These are phyloP conservation scores for Brachylomia viminalis DNA, from an alignment of 2,888 invertebrate species.

Conservation along the genomic window DNA sequence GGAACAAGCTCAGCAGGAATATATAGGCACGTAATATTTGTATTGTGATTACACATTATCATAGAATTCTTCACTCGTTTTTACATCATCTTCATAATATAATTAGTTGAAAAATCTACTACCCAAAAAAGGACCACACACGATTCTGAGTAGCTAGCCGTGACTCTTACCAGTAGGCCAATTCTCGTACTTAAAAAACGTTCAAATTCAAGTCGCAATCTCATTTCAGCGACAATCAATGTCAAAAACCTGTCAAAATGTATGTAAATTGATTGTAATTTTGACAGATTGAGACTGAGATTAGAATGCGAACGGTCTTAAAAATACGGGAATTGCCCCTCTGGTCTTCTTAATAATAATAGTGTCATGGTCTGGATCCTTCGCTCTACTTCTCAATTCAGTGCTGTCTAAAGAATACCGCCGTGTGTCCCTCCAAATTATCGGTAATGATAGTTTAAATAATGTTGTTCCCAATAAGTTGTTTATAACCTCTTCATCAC, in stretches of 20 bases:
- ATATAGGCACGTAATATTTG: not conserved
- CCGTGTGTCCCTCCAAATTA: conserved; percentile 25
- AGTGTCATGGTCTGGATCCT: not conserved
- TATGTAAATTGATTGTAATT: no score
- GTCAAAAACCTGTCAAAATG: no score
- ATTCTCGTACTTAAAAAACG: no score
- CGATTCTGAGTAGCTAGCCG: not conserved
- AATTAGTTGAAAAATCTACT: not conserved
- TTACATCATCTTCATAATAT: no score
- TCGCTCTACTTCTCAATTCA: not conserved
- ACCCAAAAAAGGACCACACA: not conserved
- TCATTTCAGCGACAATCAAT: no score
- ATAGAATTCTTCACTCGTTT: no score
- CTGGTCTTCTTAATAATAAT: not conserved
- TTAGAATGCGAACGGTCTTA: no score
- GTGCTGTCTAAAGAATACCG: not conserved
- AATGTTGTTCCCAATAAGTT: conserved; percentile 21
- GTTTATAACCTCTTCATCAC: conserved; percentile 40
- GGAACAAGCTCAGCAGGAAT: not conserved
- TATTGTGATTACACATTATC: not conserved
- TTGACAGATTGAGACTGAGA: no score
- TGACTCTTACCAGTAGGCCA: no score
- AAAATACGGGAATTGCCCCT: no score
- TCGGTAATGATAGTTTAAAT: not conserved
- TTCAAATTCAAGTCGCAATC: no score